phyloP scores from a whole-genome alignment of 2,888 invertebrate genomes.

The Chrysotoxum bicinctum region DNA sequence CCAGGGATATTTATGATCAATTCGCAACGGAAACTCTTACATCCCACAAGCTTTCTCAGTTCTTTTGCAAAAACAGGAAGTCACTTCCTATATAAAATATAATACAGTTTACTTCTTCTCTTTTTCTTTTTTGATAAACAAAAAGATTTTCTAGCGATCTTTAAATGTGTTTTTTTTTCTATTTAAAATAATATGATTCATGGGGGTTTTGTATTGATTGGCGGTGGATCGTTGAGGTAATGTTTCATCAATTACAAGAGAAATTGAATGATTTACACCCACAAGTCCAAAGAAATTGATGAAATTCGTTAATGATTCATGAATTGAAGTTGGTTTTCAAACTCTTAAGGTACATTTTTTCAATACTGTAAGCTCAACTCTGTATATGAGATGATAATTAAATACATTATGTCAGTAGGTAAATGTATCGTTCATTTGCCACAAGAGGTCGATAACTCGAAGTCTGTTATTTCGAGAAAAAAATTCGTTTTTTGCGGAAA shows the following conservation, averaged over 20 bases:
- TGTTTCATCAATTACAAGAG: not conserved
- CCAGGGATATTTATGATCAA: not conserved
- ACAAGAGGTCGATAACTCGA: too few relatives aligned
- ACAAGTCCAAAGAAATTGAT: not conserved
- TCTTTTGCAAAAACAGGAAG: slow-evolving; percentile 4
- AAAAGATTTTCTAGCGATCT: not conserved
- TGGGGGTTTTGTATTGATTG: not conserved
- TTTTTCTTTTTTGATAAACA: not conserved
- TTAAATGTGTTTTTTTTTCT: not conserved
- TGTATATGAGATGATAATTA: too few relatives aligned
- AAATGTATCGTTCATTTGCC: too few relatives aligned
- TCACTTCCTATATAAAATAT: not conserved
- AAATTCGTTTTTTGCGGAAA: too few relatives aligned
- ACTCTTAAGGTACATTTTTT: too few relatives aligned
- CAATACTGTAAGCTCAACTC: too few relatives aligned
- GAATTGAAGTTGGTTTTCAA: not conserved
- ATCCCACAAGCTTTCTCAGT: slow-evolving; percentile 11
- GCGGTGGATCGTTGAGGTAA: not conserved
- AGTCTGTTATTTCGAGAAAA: too few relatives aligned
- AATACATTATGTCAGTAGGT: too few relatives aligned
- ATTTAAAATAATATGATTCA: not conserved
- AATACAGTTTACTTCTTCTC: too few relatives aligned
- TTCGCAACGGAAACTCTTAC: not conserved
- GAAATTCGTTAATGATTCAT: not conserved
- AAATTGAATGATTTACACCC: slow-evolving; percentile 2